Evolutionary conservation across 1,140 invertebrate genomes (phyloP).

Genomic region (Papilio polytes): DNA sequence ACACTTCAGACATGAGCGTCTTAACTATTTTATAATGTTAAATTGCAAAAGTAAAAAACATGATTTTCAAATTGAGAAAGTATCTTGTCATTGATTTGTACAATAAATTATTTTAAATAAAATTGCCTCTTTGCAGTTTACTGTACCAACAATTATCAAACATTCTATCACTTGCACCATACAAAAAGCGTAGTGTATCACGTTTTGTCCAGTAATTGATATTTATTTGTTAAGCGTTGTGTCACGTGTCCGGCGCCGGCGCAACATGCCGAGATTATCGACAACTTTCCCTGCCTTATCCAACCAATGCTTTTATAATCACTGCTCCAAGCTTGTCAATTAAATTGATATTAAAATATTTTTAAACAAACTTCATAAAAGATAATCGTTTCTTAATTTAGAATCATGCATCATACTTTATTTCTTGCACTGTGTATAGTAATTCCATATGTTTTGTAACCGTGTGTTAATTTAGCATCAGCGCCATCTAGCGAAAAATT

Average conservation of each 20-base stretch:
- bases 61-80: too few species aligned
- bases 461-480: not conserved
- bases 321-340: not conserved
- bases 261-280: constrained; percentile 44
- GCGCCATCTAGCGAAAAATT: not conserved
- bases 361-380: not conserved
- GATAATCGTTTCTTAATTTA: not conserved
- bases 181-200: constrained; percentile 32
- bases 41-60: too few species aligned
- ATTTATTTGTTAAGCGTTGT: constrained; percentile 52
- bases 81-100: too few species aligned
- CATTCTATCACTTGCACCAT: constrained; percentile 36
- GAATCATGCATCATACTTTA: too few species aligned
- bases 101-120: not conserved
- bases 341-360: not conserved
- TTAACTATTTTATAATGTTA: too few species aligned
- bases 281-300: constrained; percentile 41
- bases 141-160: not conserved
- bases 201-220: constrained; percentile 56
- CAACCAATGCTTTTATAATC: not conserved
- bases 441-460: not conserved
- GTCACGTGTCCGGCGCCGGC: constrained; percentile 45
- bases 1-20: too few species aligned
- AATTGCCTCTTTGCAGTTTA: too few species aligned
- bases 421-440: not conserved